Base-by-base conservation (phyloP, 2,888 invertebrate genomes). In the Orchestes rusci region DNA sequence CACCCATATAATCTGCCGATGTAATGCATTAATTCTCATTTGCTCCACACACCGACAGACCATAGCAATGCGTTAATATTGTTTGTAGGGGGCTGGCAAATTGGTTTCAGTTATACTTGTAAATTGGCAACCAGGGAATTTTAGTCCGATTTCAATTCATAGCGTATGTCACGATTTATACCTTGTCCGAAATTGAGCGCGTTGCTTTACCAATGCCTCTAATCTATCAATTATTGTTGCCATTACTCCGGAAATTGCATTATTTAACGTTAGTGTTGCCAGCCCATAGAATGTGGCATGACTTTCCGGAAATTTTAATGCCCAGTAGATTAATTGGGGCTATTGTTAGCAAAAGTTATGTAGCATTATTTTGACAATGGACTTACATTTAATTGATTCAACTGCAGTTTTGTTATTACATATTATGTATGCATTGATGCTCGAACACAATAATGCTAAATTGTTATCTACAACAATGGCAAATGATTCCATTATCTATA, bases 171-270 rank as follows among this genome's bases (percentile, higher is more conserved):
- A 43, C 48, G 48, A 48, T 48, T 48, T 48, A 48, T 48, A 43
- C 43, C 41, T 44, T 44, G 40, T 41, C 44, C 45, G 44, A 48
- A 49, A 45, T 36, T 5, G 23, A 5, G 23, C 23, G 23, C 23
- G 42, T 42, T 44, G 45, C 45, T 40, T 33, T 42, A 41, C 44
- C 48, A 37, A 48, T 49, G 42, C 35, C 45, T 44, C 45, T 49
- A 49, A 49, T 49, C 45, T 45, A 49, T 49, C 45, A 49, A 49
- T 49, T 49, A 49, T 45, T 49, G 45, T 31, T 44, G 42, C 45
- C 39, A 45, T 49, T 49, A 42, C 29, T 16, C 41, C 29, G 45
- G 44, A 49, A 45, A 49, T 49, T 49, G 45, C 49, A 45, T 49
- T 49, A 49, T 45, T 49, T 45, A 42, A 41, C 35, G 33, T 41